Evolutionary conservation across 2,888 invertebrate species (phyloP).

Genomic region (Belgica antarctica): DNA sequence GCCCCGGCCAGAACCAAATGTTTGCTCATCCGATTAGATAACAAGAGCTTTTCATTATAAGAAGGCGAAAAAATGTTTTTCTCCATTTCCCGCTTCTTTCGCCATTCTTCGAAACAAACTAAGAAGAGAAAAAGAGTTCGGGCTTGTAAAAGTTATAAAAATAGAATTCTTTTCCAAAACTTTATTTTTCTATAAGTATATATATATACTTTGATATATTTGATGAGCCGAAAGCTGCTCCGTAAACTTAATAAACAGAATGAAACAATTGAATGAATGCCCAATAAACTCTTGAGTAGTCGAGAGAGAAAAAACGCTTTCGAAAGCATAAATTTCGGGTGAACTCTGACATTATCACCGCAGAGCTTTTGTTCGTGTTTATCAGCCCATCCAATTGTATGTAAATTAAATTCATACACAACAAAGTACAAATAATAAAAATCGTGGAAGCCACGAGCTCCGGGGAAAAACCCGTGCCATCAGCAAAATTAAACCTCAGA

Average conservation of each 20-base stretch:
- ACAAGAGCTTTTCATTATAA: neutral
- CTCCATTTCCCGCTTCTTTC: neutral
- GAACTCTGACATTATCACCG: no score
- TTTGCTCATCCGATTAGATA: slow-evolving; percentile 26
- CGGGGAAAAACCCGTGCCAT: slow-evolving; percentile 28
- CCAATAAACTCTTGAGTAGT: neutral
- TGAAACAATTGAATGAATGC: no score
- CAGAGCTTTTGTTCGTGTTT: neutral
- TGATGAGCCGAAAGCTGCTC: no score
- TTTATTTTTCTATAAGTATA: no score
- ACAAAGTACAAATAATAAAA: slow-evolving; percentile 22
- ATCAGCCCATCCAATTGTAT: slow-evolving; percentile 21
- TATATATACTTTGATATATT: no score
- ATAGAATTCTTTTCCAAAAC: no score
- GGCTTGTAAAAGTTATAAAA: no score
- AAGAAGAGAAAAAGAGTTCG: no score
- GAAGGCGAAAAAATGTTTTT: slow-evolving; percentile 5
- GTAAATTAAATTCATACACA: slow-evolving; percentile 38
- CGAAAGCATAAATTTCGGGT: no score
- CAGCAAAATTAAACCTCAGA: slow-evolving; percentile 33
- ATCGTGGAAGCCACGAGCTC: neutral
- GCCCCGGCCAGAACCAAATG: slow-evolving; percentile 14
- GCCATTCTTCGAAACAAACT: no score
- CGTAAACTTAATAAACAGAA: no score
- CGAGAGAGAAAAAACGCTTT: neutral